A percentile compares a stretch with the other conserved stretches of the same genome.
These are phyloP conservation scores for Rhodinocichla rosea DNA, from an alignment of 2,113 vertebrate genomes.

Conservation along the genomic window DNA sequence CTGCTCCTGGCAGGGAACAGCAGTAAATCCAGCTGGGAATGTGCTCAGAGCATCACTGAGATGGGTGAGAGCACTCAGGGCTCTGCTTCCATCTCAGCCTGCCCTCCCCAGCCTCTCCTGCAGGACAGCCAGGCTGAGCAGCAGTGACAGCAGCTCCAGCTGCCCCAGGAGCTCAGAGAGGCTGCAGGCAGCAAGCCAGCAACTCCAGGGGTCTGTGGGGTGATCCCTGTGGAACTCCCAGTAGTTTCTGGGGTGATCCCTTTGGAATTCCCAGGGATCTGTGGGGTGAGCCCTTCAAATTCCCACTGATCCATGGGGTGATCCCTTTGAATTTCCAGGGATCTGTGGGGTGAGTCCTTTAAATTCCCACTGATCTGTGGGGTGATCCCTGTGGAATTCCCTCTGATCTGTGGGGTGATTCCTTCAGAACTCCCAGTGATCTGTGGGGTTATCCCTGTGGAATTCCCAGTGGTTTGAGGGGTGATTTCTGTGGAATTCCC, in stretches of 20 bases:
- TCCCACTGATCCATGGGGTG: fast-evolving
- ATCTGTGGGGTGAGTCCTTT: neutral
- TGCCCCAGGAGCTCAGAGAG: fast-evolving
- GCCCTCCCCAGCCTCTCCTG: fast-evolving
- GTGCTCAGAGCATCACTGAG: neutral
- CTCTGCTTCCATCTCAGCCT: neutral
- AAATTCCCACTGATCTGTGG: fast-evolving
- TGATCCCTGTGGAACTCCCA: too few relatives aligned
- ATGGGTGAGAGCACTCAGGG: neutral
- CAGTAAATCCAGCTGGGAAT: neutral
- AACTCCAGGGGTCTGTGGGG: fast-evolving
- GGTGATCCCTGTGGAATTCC: neutral
- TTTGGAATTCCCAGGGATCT: neutral
- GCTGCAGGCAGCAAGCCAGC: neutral
- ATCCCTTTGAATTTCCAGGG: fast-evolving
- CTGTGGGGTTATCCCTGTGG: fast-evolving
- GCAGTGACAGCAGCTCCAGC: fast-evolving
- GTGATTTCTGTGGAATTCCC: too few relatives aligned
- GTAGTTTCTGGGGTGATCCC: fast-evolving
- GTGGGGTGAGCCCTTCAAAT: neutral
- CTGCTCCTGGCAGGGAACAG: neutral
- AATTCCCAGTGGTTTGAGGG: fast-evolving
- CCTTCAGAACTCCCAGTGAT: fast-evolving
- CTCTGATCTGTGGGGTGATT: neutral
- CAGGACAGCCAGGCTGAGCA: neutral